phyloP scores from a whole-genome alignment of 2,888 invertebrate species.

The Furcula furcula region DNA sequence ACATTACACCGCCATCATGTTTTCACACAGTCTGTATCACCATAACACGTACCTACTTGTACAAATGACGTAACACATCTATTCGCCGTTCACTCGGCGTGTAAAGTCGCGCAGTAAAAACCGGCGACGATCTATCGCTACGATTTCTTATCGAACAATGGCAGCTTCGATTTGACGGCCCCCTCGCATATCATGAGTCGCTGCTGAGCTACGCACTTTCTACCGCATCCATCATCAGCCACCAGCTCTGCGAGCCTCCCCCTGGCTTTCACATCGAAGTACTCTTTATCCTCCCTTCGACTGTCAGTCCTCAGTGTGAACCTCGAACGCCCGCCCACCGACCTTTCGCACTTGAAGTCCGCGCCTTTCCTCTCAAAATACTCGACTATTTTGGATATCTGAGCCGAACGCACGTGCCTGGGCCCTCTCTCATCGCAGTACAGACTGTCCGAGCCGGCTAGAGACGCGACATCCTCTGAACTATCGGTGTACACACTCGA shows the following conservation, averaged over 20 bases:
- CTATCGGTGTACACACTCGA: constrained; percentile 94
- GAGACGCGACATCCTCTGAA: constrained; percentile 91
- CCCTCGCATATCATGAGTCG: constrained; percentile 92
- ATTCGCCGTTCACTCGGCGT: background rate
- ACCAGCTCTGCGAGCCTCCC: constrained; percentile 27
- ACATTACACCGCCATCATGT: constrained; percentile 2
- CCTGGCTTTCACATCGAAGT: constrained; percentile 16
- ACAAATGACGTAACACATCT: background rate
- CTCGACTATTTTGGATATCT: constrained; percentile 92
- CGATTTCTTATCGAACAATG: constrained; percentile 87
- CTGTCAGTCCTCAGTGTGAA: constrained; percentile 28
- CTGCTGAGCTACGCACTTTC: constrained; percentile 81
- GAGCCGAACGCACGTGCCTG: constrained; percentile 82
- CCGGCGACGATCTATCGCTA: constrained; percentile 39
- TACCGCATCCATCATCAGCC: constrained; percentile 29
- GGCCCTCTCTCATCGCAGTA: constrained; percentile 85
- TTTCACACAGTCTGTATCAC: background rate
- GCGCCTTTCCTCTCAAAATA: constrained; percentile 92
- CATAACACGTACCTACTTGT: background rate
- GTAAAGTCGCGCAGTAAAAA: constrained; percentile 3
- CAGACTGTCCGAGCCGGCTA: constrained; percentile 88
- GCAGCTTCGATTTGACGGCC: constrained; percentile 92
- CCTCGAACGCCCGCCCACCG: constrained; percentile 50
- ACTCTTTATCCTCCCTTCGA: constrained; percentile 4
- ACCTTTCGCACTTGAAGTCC: constrained; percentile 73